Conservation (phyloP, 2,113 vertebrate genomes). For the Equus przewalskii region DNA sequence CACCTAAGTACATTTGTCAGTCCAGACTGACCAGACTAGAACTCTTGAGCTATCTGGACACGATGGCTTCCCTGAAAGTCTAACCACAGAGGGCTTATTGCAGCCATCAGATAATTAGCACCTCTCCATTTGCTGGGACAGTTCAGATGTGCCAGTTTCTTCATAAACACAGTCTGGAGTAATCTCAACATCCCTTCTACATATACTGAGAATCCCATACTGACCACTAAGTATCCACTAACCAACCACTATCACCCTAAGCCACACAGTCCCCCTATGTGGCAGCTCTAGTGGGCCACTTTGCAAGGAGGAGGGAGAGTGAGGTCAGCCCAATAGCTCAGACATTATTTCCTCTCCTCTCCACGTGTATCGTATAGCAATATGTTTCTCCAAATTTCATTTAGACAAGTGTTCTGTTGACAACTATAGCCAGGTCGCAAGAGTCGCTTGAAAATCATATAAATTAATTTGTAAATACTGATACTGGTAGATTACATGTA, state of each 20-base stretch:
- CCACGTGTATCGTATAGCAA: not conserved
- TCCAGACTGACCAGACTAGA: not conserved
- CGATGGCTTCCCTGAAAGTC: not conserved
- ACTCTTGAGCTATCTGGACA: not conserved
- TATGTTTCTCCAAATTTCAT: not conserved
- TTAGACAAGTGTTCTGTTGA: not conserved
- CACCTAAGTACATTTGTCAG: not conserved
- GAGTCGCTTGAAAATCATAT: not conserved
- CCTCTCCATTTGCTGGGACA: not conserved
- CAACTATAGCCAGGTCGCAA: not conserved
- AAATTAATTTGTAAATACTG: not conserved
- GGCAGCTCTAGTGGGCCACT: not conserved
- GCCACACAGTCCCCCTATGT: rapidly evolving
- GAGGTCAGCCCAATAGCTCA: not conserved
- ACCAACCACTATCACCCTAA: not conserved
- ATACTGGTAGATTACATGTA: not conserved
- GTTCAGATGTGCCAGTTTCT: not conserved
- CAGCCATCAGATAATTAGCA: not conserved
- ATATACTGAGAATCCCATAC: not conserved
- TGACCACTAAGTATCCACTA: not conserved
- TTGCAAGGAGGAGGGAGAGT: not conserved
- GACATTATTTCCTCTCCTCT: too few relatives aligned
- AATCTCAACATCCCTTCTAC: not conserved
- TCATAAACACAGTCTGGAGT: not conserved
- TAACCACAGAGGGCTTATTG: not conserved